Evolutionary conservation across 2,888 invertebrate species (phyloP), one percentile per base, ranked within the genome.

Genomic region (Drosophila sordidula): DNA sequence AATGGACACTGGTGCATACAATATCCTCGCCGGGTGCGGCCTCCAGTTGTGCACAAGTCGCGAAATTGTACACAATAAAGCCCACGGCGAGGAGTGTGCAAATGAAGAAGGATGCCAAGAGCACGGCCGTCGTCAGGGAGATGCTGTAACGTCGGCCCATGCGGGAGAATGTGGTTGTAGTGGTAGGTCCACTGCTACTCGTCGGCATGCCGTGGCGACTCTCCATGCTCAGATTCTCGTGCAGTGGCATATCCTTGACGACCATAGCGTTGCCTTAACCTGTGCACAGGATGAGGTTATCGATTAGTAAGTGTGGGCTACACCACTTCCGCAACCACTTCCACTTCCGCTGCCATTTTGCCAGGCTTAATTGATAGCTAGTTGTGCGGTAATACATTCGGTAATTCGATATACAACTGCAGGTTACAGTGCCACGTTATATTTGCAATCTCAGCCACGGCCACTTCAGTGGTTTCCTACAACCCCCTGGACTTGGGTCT

Each of bases 21-120:
- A 91, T 80, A 16, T 91, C 87, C 59, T 89, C 90, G 32, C 87
- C 86, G 0, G 78, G 69, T 6, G 78, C 83, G 6, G 77, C 67
- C 50, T 72, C 50, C 14, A 93, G 92, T 56, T 93, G 92, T 2
- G 94, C 93, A 78, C 95, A 95, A 0, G 95, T 94, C 14, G 95
- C 95, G 81, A 96, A 95, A 91, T 96, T 95, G 91, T 96, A 96
- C 22, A 96, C 96, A 75, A 96, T 92, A 34, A 97, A 93, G 6
- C 96, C 95, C 2, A 96, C 96, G 44, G 95, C 95, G 26, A 96
- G 93, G 50, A 96, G 90, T 8, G 95, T 94, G 73, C 94, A 93
- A 1, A 95, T 90, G 89, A 96, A 95, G 70, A 95, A 93, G 41
- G 95, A 92, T 4, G 93, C 93, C 46, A 96, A 91, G 16, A 96